Conservation (phyloP, 2,888 invertebrate species). For the Mystacides longicornis region DNA sequence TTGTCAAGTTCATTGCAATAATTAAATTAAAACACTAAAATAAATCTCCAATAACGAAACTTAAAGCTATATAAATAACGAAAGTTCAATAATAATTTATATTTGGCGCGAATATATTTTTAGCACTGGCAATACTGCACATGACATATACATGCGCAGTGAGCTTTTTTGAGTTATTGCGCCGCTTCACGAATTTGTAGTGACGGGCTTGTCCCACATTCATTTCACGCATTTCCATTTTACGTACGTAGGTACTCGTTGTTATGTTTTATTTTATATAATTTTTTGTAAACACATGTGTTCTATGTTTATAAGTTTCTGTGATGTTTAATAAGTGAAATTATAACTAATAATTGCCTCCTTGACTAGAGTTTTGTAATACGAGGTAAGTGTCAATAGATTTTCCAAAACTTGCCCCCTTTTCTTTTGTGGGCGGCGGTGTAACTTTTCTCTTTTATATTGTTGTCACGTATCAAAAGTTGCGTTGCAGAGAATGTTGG, state of each 20-base stretch:
- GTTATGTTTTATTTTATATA: slow-evolving; percentile 19
- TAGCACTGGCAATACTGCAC: slow-evolving; percentile 36
- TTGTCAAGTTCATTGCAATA: no score
- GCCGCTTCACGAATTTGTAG: slow-evolving; percentile 47
- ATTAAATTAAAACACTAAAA: no score
- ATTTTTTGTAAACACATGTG: slow-evolving; percentile 16
- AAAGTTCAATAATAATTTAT: no score
- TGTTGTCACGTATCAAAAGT: background rate
- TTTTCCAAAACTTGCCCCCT: slow-evolving; percentile 18
- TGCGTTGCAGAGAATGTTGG: background rate
- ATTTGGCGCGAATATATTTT: slow-evolving; percentile 28
- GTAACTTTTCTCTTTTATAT: background rate
- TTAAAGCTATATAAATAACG: no score
- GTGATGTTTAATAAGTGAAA: slow-evolving; percentile 2
- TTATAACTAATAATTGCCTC: background rate
- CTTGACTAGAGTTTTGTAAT: background rate
- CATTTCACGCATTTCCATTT: slow-evolving; percentile 14
- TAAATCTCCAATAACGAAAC: no score
- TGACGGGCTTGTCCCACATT: slow-evolving; percentile 27
- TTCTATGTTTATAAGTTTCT: slow-evolving; percentile 7
- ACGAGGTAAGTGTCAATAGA: slow-evolving; percentile 15
- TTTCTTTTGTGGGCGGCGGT: slow-evolving; percentile 18
- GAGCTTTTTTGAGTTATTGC: slow-evolving; percentile 53
- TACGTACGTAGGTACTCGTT: slow-evolving; percentile 15
- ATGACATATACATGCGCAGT: slow-evolving; percentile 29